Evolutionary conservation across 2,113 vertebrate genomes (phyloP), one percentile per base, ranked within the genome.

Genomic region (Eidolon helvum): DNA sequence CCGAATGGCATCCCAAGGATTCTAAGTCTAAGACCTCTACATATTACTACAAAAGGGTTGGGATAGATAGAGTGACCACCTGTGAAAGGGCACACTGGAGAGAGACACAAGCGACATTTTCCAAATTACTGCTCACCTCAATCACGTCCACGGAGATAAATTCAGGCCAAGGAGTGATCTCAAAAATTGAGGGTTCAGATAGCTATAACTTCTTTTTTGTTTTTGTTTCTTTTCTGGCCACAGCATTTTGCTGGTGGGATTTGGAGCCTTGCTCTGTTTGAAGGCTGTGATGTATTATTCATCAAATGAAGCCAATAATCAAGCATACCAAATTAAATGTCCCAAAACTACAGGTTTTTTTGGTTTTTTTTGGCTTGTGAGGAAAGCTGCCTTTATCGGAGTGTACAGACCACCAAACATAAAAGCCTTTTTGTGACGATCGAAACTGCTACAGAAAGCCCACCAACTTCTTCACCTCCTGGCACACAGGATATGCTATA

Each of bases 401-500:
- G 71, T 57, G 57, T 5, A 4, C 3, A 28, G 50, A 26, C 28
- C 69, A 24, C 65, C 90, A 66, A 53, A 91, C 59, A 53, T 40
- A 91, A 22, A 83, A 68, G 10, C 24, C 10, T 87, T 90, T 40
- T 16, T 10, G 30, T 1, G 85, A 79, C 1, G 69, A 43, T 22
- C 9, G 74, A 38, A 28, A 90, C 5, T 71, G 87, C 98, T 99
- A 99, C 26, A 96, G 98, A 97, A 99, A 99, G 11, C 99, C 99
- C 65, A 99, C 99, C 83, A 99, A 82, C 95, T 97, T 98, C 92
- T 98, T 98, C 97, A 99, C 98, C 97, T 99, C 99, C 50, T 97
- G 97, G 82, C 99, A 99, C 35, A 99, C 97, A 1, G 99, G 99
- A 0, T 92, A 94, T 1, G 99, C 99, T 91, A 99, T 98, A 77